Base-by-base conservation (phyloP, 2,888 invertebrate genomes). In the Thecophora atra region DNA sequence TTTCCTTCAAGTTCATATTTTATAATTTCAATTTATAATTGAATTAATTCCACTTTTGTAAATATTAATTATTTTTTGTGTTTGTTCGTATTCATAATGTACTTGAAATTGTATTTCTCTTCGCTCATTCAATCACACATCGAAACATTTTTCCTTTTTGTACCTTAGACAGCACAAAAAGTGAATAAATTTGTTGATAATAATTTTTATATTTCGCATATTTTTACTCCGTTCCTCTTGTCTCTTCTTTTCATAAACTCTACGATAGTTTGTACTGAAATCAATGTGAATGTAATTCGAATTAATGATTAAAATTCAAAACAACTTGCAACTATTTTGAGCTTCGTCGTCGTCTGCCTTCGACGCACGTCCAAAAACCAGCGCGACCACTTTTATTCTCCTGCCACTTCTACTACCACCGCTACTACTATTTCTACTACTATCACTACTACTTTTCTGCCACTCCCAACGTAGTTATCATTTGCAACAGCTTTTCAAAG, bases 251-350 rank as follows among this genome's bases (percentile, higher is more conserved):
- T 70, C 58, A 74, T 37, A 37, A 37, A 37, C 11, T 37, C 6
- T 51, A 28, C 69, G 68, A 37, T 76, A 81, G 83, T 81, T 81
- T 81, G 81, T 82, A 81, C 80, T 83, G 80, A 83, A 82, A 78
- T 60, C 69, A 74, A 73, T 78, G 79, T 78, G 82, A 81, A 77
- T 80, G 75, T 75, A 81, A 81, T 80, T 79, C 78, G 78, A 81
- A 78, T 76, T 77, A 69, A 47, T 64, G 60, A 60, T 67, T 8
- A 17, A 47, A 47, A 47, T n/a, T 17, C 17, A 6, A 17, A 7
- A 26, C 52, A 66, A 17, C 19, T 21, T 6, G 21, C 24, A 58
- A 15, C 58, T 26, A 24, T 24, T 24, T 28, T 58, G 26, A 21
- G 24, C 47, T 47, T 13, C 47, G n/a, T 47, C 51, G 21, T 24